Evolutionary conservation across 1,140 invertebrate genomes (phyloP).

Genomic region (Eriocheir sinensis): DNA sequence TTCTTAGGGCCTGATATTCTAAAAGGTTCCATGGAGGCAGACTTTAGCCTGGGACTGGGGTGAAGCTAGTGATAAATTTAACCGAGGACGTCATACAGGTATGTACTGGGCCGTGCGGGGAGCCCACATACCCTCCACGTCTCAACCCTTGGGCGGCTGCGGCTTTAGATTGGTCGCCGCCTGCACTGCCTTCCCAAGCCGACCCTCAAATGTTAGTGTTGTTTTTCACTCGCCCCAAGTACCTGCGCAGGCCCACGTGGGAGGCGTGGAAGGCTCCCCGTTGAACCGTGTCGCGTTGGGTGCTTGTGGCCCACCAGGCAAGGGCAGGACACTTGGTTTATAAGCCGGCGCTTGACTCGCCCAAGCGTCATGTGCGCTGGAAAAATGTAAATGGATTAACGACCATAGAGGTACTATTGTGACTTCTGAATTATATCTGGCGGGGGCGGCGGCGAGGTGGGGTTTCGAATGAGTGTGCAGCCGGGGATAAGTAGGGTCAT

Average conservation of each 20-base stretch:
- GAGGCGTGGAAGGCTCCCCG: neutral
- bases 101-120: constrained; percentile 66
- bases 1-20: constrained; percentile 34
- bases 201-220: neutral
- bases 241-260: neutral
- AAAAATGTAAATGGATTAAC: constrained; percentile 16
- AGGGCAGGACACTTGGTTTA: neutral
- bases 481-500: constrained; percentile 51
- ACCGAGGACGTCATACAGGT: constrained; percentile 67
- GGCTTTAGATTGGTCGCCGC: neutral
- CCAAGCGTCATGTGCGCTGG: neutral
- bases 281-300: neutral
- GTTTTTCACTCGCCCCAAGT: neutral
- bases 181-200: neutral
- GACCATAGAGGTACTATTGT: neutral
- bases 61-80: constrained; percentile 66
- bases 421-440: constrained; percentile 36
- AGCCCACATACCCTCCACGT: constrained; percentile 51
- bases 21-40: constrained; percentile 59
- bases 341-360: neutral
- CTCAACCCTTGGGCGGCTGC: constrained; percentile 27
- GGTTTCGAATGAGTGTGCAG: constrained; percentile 59
- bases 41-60: constrained; percentile 51
- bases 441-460: neutral
- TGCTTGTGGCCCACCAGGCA: neutral